Evolutionary conservation across 2,113 vertebrate genomes (phyloP).

Genomic region (Misgurnus anguillicaudatus): DNA sequence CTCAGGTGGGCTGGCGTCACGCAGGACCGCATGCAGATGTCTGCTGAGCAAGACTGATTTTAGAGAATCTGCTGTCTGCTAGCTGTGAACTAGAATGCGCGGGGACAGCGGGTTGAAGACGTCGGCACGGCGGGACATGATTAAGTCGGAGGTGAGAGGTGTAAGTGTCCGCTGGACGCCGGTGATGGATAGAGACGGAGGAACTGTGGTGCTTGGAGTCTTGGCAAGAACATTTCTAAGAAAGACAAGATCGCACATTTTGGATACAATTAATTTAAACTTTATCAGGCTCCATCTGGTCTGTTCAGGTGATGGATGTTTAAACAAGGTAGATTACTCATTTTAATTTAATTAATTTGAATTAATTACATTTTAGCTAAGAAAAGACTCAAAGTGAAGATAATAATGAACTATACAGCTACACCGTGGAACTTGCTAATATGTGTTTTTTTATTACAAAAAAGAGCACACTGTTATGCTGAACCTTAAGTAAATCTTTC

Average conservation of each 20-base stretch:
- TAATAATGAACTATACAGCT: no score
- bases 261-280: not conserved
- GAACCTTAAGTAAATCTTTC: not conserved
- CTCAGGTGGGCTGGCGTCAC: constrained; percentile 37
- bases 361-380: no score
- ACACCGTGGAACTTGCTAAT: no score
- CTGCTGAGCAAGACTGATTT: constrained; percentile 59
- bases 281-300: not conserved
- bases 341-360: no score
- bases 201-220: not conserved
- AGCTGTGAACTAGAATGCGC: constrained; percentile 41
- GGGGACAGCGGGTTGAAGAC: constrained; percentile 25
- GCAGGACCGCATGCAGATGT: constrained; percentile 49
- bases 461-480: no score
- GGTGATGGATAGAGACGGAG: constrained; percentile 16
- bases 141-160: constrained; percentile 22
- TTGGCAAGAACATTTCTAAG: not conserved
- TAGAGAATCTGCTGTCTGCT: not conserved
- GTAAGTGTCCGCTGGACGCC: constrained; percentile 23
- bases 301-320: not conserved
- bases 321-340: not conserved
- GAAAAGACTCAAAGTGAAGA: no score
- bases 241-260: not conserved
- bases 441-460: no score
- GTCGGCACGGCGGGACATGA: constrained; percentile 1